phyloP scores from a whole-genome alignment of 2,888 invertebrate genomes.

The Dichetophora obliterata region DNA sequence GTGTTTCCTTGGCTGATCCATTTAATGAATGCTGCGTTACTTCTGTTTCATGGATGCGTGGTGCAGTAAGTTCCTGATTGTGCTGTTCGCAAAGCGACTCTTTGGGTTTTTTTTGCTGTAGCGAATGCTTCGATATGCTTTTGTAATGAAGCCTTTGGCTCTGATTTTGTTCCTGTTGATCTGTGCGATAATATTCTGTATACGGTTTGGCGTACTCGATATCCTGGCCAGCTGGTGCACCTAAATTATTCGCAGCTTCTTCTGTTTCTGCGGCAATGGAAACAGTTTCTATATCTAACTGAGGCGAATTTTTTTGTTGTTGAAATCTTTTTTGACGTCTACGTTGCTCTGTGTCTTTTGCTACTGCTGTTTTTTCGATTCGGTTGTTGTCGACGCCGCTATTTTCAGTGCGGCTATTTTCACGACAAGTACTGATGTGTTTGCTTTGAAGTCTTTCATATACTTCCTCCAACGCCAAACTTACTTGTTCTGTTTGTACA shows the following conservation, averaged over 20 bases:
- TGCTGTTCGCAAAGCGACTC: not conserved
- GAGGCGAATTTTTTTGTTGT: conserved; percentile 1
- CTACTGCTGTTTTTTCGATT: not conserved
- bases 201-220: not conserved
- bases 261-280: not conserved
- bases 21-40: too few relatives aligned
- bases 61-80: too few relatives aligned
- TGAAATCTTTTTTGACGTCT: conserved; percentile 4
- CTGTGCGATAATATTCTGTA: not conserved
- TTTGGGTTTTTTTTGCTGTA: not conserved
- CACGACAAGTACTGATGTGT: not conserved
- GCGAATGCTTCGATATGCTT: not conserved
- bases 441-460: not conserved
- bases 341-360: conserved; percentile 7
- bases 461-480: not conserved
- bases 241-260: not conserved
- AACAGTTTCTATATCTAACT: not conserved
- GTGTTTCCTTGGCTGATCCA: too few relatives aligned
- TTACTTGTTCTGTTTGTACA: not conserved
- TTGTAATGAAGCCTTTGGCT: not conserved
- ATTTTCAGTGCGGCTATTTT: not conserved
- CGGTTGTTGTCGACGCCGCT: not conserved
- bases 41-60: too few relatives aligned
- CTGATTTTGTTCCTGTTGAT: not conserved
- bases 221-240: not conserved